Base-by-base conservation (phyloP, 2,113 vertebrate genomes). In the Mormyrus lacerda region DNA sequence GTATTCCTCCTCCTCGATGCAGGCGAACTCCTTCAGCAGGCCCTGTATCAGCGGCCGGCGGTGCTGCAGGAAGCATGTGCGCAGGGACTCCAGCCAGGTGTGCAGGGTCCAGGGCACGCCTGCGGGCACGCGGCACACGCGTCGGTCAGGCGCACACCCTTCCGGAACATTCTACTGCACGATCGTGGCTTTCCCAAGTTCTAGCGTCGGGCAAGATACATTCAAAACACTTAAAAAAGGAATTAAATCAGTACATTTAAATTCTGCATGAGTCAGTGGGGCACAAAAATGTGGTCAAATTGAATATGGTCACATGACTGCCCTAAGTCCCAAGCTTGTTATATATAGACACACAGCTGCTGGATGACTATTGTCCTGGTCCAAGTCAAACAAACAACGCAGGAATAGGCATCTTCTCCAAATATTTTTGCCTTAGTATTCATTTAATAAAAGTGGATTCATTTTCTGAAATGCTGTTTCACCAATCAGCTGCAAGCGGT, bases 61-160 rank as follows among this genome's bases (percentile, higher is more conserved):
- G 93, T 98, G 97, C 93, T 99, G 98, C 92, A 96, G 96, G 95
- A 98, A 99, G 89, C 98, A 98, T 0, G 97, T 97, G 19, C 97
- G 95, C 93, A 99, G 92, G 27, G 98, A 99, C 94, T 99, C 97
- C 92, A 99, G 91, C 98, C 98, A 99, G 0, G 97, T 98, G 94
- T 99, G 98, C 91, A 99, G 95, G 0, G 97, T 99, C 98, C 98
- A 99, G 0, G 98, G 98, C 44, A 99, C 97, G 13, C 98, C 98
- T 98, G 91, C 0, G 10, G 47, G n/a, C 8, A 44, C 24, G 21
- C 13, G n/a, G 10, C 42, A 44, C 13, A 21, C 17, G 65, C 48
- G 2, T 2, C 48, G 9, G 10, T 55, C 31, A 48, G 21, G 1
- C 21, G 15, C n/a, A 31, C n/a, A 0, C 61, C 83, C 42, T 27